Evolutionary conservation across 2,888 invertebrate genomes (phyloP).

Genomic region (Tachina fera): DNA sequence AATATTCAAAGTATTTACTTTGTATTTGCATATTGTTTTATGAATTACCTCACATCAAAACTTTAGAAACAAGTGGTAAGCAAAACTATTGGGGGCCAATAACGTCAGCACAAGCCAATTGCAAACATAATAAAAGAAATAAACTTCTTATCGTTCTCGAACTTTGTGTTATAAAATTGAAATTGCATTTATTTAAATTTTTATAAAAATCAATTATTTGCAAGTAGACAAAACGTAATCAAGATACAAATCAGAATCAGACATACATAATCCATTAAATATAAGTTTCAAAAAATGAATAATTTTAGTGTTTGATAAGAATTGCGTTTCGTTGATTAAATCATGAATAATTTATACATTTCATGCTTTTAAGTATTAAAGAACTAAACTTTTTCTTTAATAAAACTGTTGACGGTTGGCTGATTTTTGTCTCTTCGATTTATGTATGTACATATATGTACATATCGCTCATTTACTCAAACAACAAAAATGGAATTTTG

Average conservation of each 20-base stretch:
- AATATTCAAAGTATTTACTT: background rate
- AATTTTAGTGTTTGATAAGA: conserved; percentile 34
- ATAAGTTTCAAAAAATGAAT: conserved; percentile 9
- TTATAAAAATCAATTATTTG: background rate
- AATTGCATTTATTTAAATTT: conserved; percentile 46
- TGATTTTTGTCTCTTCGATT: conserved; percentile 15
- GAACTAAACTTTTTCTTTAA: conserved; percentile 8
- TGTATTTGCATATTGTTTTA: conserved; percentile 1
- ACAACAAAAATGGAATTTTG: too few species aligned
- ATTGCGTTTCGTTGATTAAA: conserved; percentile 10
- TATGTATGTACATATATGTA: background rate
- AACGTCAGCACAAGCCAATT: conserved; percentile 29
- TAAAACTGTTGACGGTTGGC: conserved; percentile 30
- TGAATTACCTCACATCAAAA: conserved; percentile 14
- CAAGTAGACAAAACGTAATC: conserved; percentile 23
- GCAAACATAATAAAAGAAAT: conserved; percentile 11
- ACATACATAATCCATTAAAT: conserved; percentile 10
- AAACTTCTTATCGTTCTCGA: conserved; percentile 58
- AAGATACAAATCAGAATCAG: conserved; percentile 13
- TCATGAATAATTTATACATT: background rate
- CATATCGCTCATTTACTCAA: too few species aligned
- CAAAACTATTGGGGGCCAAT: conserved; percentile 42
- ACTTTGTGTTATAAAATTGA: conserved; percentile 63
- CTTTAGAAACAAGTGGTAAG: conserved; percentile 13
- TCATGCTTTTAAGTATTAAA: conserved; percentile 21